Evolutionary conservation across 1,140 invertebrate genomes (phyloP), one percentile per base, ranked within the genome.

Genomic region (Aricia agestis): DNA sequence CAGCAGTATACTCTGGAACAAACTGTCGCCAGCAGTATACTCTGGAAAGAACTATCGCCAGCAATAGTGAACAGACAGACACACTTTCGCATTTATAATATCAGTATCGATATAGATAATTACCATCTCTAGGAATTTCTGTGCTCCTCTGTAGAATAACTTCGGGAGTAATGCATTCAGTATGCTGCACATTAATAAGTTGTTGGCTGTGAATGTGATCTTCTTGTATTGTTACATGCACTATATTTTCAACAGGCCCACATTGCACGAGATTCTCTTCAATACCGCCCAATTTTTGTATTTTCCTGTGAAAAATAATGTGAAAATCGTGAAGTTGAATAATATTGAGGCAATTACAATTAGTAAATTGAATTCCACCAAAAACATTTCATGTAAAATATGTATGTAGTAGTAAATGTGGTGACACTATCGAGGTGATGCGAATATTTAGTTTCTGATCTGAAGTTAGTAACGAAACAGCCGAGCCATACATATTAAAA

Each of bases 101-200:
- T n/a, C n/a, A n/a, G n/a, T n/a, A n/a, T n/a, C n/a, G n/a, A n/a
- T n/a, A 76, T 73, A 78, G 65, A 74, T 75, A 76, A 74, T 78
- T 72, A 71, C 72, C 73, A 76, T 74, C 75, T 52, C 74, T 65
- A 25, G 73, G 77, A 74, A 76, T 76, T 65, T 18, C 73, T 74
- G 71, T 75, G 68, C 70, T 74, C 19, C 74, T 74, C 66, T 74
- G 70, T 74, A 78, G 61, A 76, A 75, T 75, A 67, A 72, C 77
- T 74, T 75, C 32, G 42, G 78, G 75, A 67, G 70, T 75, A 75
- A 77, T 71, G 65, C 78, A 77, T 79, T 79, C 72, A 71, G 63
- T 69, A 74, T 68, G 31, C 73, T 78, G 66, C n/a, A n/a, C n/a
- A n/a, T 78, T 76, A 73, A 76, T 75, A 78, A 78, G 75, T 78